Conservation (phyloP, 2,113 vertebrate genomes). For the Mormoops blainvillei region DNA sequence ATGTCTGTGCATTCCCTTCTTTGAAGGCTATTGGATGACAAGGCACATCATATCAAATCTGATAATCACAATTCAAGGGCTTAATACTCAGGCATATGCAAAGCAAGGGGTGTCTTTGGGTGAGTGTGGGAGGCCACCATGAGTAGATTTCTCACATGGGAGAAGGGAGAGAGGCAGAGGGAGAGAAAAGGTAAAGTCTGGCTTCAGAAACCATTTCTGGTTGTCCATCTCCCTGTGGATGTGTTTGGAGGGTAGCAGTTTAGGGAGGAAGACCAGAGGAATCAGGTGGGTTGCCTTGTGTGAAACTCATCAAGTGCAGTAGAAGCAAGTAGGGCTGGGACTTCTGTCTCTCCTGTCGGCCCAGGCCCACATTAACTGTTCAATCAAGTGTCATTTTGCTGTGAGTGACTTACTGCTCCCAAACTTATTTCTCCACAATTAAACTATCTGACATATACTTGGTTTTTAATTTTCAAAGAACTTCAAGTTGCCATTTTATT, state of each 20-base stretch:
- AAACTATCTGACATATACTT: background rate
- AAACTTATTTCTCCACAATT: background rate
- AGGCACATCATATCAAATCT: background rate
- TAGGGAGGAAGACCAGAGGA: background rate
- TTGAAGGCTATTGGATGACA: background rate
- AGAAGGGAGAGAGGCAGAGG: background rate
- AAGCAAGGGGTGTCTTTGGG: background rate
- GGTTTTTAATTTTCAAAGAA: conserved; percentile 32
- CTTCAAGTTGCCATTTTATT: background rate
- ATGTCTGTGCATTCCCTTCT: background rate
- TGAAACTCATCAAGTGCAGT: background rate
- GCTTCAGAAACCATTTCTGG: background rate
- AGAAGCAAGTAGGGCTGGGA: background rate
- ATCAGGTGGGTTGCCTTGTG: background rate
- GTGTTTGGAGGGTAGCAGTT: no score
- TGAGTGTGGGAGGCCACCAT: accelerated
- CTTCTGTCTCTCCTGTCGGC: background rate
- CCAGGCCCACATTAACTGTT: background rate
- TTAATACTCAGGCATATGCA: background rate
- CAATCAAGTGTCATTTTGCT: background rate
- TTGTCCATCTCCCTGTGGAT: accelerated
- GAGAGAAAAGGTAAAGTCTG: background rate
- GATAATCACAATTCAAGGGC: background rate
- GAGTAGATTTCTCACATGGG: background rate
- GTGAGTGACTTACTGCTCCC: background rate